A percentile compares a stretch with the other conserved stretches of the same genome.
These are phyloP conservation scores for Coregonus ussuriensis DNA, from an alignment of 2,797 vertebrate genomes.

Conservation along the genomic window DNA sequence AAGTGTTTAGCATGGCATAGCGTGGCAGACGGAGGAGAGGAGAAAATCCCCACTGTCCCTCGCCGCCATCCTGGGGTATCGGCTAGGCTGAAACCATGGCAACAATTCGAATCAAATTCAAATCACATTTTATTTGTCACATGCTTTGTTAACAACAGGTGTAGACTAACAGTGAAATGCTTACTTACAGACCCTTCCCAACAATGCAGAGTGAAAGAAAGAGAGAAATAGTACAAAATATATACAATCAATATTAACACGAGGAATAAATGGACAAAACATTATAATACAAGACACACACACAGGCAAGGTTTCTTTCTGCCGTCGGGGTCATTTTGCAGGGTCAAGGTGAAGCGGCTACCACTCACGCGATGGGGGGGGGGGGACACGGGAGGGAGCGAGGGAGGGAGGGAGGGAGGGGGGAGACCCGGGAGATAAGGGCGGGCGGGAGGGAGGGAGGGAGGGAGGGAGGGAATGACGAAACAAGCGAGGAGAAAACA, in stretches of 20 bases:
- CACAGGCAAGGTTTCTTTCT: conserved; percentile 53
- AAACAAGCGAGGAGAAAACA: neutral
- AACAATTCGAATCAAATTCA: conserved; percentile 44
- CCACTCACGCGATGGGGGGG: conserved; percentile 45
- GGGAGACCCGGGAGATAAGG: neutral
- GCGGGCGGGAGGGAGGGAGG: too few relatives aligned
- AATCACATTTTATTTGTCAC: too few relatives aligned
- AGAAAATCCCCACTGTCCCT: conserved; percentile 37
- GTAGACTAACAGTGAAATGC: too few relatives aligned
- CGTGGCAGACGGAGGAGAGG: neutral
- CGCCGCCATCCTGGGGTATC: too few relatives aligned
- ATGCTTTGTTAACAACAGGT: too few relatives aligned
- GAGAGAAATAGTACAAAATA: too few relatives aligned
- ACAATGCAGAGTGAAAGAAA: too few relatives aligned
- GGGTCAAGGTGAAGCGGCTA: conserved; percentile 68
- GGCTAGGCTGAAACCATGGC: conserved; percentile 62
- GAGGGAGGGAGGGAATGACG: neutral
- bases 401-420: neutral
- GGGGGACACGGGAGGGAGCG: too few relatives aligned
- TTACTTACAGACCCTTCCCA: too few relatives aligned
- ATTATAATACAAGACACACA: conserved; percentile 5
- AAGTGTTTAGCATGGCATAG: neutral
- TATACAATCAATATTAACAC: too few relatives aligned
- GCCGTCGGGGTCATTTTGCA: conserved; percentile 41
- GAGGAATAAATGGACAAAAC: too few relatives aligned